Evolutionary conservation across 1,140 invertebrate genomes (phyloP).

Genomic region (Yoshiicerus persimilis): DNA sequence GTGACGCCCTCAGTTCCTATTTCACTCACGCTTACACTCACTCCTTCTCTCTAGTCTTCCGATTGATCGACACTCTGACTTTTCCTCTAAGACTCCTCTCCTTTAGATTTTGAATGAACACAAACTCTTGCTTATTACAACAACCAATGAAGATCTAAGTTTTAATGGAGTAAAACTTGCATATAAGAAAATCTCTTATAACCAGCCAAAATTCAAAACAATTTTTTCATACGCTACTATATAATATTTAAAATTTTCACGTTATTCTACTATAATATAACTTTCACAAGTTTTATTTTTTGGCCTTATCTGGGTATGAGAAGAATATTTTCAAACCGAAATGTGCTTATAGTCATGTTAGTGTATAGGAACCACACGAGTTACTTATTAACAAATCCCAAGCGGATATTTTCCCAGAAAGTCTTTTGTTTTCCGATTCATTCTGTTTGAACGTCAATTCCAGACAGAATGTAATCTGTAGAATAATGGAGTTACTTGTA

Average conservation of each 20-base stretch:
- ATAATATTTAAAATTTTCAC: too few species aligned
- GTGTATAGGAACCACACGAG: too few species aligned
- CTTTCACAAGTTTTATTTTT: too few species aligned
- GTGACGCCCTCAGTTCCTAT: background rate
- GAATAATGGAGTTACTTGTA: background rate
- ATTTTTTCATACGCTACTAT: too few species aligned
- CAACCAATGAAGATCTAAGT: background rate
- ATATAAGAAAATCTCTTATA: too few species aligned
- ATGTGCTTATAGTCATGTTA: too few species aligned
- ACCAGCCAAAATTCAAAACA: background rate
- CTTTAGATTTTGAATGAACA: too few species aligned
- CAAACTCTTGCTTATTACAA: too few species aligned
- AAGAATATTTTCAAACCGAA: too few species aligned
- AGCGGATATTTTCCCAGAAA: background rate
- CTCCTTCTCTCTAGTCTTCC: background rate
- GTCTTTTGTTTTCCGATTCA: background rate
- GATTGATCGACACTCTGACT: background rate
- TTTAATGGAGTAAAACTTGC: background rate
- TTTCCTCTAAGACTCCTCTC: background rate
- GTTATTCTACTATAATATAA: too few species aligned
- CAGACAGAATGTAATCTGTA: background rate
- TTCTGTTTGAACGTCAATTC: background rate
- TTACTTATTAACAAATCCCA: background rate
- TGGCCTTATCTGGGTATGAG: too few species aligned
- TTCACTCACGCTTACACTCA: background rate